phyloP scores from a whole-genome alignment of 2,888 invertebrate genomes.

The Spodoptera exigua region DNA sequence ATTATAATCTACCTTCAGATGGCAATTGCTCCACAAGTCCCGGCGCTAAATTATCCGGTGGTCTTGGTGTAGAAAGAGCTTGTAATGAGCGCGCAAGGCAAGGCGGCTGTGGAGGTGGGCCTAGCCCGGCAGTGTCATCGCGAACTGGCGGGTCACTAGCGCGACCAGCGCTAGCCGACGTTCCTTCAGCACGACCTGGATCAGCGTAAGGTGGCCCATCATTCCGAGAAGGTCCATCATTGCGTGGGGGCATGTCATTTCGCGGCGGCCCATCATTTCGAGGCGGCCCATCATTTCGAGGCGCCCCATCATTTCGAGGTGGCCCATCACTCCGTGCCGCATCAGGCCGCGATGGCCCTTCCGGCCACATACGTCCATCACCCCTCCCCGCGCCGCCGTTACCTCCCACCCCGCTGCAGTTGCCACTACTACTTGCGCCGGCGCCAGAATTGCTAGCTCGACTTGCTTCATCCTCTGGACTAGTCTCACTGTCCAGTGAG shows the following conservation, averaged over 20 bases:
- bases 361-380: slow-evolving; percentile 4
- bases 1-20: slow-evolving; percentile 89
- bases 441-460: slow-evolving; percentile 77
- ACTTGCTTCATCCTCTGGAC: slow-evolving; percentile 83
- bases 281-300: not conserved
- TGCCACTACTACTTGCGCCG: slow-evolving; percentile 75
- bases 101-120: slow-evolving; percentile 84
- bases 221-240: slow-evolving; percentile 44
- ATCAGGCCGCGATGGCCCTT: not conserved
- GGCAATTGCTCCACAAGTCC: slow-evolving; percentile 92
- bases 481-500: slow-evolving; percentile 84
- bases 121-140: slow-evolving; percentile 67
- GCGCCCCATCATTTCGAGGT: not conserved
- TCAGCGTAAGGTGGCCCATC: not conserved
- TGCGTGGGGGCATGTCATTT: slow-evolving; percentile 37
- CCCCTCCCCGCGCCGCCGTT: slow-evolving; percentile 36
- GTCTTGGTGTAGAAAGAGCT: slow-evolving; percentile 89
- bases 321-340: not conserved
- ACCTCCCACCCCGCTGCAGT: slow-evolving; percentile 57
- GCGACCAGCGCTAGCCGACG: no score
- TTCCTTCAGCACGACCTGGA: no score
- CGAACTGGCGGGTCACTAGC: slow-evolving; percentile 1
- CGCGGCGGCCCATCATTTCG: slow-evolving; percentile 24
- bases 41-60: slow-evolving; percentile 89
- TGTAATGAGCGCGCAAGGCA: slow-evolving; percentile 90